Evolutionary conservation across 2,888 invertebrate genomes (phyloP), one percentile per base, ranked within the genome.

Genomic region (Hemaris fuciformis): DNA sequence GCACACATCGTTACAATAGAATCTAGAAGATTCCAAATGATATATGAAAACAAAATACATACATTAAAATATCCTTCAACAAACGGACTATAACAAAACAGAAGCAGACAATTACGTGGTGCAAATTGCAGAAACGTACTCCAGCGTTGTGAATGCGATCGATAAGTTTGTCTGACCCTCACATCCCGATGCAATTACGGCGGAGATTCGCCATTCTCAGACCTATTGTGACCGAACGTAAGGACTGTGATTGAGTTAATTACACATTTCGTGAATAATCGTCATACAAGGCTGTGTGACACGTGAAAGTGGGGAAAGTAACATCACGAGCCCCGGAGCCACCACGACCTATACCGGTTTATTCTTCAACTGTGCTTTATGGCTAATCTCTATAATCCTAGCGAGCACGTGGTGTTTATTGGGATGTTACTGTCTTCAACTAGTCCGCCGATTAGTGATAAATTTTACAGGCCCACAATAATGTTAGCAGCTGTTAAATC

Each of bases 291-390:
- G 70, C 69, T 73, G 78, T 73, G 75, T 81, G 79, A 84, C 70
- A 81, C 82, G 87, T 84, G 90, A 88, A 87, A 89, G 87, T 77
- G 85, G 90, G 79, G 91, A 91, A 90, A 91, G 90, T 87, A 69
- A 71, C 72, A 74, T 72, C 72, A 74, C 72, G 27, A 75, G 72
- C 71, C 77, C 77, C 71, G 71, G 79, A n/a, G n/a, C n/a, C n/a
- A n/a, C n/a, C n/a, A 87, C 87, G 85, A 86, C 80, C 78, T 79
- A 45, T 46, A 46, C 46, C 46, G 46, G 46, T 46, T 81, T 78
- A 78, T 79, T 74, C 77, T 75, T 65, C 59, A 57, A 60, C 68
- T 66, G 73, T 77, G 76, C 60, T 67, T 68, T 76, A 76, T 74
- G 46, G 25, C 13, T 25, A 46, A 23, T 38, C 23, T 13, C 25